These are phyloP conservation scores for Aporophyla lueneburgensis DNA, from an alignment of 2,888 invertebrate species.

Conservation along the genomic window DNA sequence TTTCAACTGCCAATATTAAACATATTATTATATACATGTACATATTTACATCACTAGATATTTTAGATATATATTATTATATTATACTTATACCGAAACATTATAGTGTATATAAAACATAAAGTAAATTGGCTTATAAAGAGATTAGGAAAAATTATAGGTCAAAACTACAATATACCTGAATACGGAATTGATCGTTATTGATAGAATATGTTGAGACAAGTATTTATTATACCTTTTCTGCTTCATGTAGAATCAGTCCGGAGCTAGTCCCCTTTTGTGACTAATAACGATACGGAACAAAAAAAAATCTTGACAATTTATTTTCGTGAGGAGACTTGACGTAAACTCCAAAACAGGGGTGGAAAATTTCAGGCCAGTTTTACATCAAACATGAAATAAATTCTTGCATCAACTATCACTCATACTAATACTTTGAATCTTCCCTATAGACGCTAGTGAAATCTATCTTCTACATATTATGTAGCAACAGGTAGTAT, in stretches of 20 bases:
- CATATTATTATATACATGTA: constrained; percentile 45
- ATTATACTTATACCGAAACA: background rate
- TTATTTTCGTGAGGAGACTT: background rate
- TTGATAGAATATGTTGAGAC: background rate
- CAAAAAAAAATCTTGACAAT: background rate
- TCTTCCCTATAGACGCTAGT: constrained; percentile 26
- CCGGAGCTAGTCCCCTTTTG: background rate
- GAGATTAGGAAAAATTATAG: constrained; percentile 2
- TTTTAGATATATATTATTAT: constrained; percentile 37
- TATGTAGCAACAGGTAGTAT: constrained; percentile 16
- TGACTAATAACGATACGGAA: background rate
- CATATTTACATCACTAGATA: constrained; percentile 38
- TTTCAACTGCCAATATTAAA: constrained; percentile 34
- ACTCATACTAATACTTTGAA: background rate
- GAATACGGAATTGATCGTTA: constrained; percentile 27
- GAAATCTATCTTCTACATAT: constrained; percentile 4
- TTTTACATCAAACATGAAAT: background rate
- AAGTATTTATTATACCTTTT: constrained; percentile 4
- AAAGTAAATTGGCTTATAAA: background rate
- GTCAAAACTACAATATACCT: background rate
- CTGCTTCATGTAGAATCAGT: constrained; percentile 1
- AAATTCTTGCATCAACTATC: constrained; percentile 15
- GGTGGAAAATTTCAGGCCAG: background rate
- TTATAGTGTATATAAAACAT: constrained; percentile 29
- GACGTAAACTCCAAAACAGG: background rate